Evolutionary conservation across 2,888 invertebrate species (phyloP), one percentile per base, ranked within the genome.

Genomic region (Ornithoptera alexandrae): DNA sequence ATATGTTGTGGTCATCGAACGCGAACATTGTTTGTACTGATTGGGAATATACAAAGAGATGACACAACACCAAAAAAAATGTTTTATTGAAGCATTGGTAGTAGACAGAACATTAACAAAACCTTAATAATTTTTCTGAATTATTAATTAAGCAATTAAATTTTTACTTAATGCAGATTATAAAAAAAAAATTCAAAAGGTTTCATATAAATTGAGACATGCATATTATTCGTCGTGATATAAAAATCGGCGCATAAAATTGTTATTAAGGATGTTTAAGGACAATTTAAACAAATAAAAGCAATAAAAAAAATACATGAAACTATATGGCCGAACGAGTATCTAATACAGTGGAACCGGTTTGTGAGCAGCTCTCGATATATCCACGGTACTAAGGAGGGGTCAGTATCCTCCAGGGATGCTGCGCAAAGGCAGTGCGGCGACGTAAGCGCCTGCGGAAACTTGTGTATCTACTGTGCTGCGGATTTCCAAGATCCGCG

Each of bases 361-460:
- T 70, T 70, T 67, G 7, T 24, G 20, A 72, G 77, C 80, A 74
- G 56, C 70, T 66, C 68, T 70, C 66, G 63, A 60, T 69, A 71
- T 57, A 72, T 67, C 74, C 72, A 59, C 24, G 18, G 24, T 30
- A 50, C 57, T 39, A 22, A 67, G 67, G 72, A 64, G 76, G 76
- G 84, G 86, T 86, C 86, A 83, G 75, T 79, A 81, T 76, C 84
- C 81, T 80, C 79, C 73, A 76, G 77, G 83, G 84, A 84, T 83
- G 86, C 80, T 81, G 80, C 72, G 81, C 69, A 62, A 65, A 69
- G 70, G 70, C 75, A 78, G 77, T 78, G 74, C 76, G 80, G 82
- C 79, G 76, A 75, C 83, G 84, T 83, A 79, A 77, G 73, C 74
- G 75, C 74, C 53, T 22, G 58, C 63, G 70, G 36, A 22, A 56